Conservation (phyloP, 2,888 invertebrate species). For the Lypha dubia region DNA sequence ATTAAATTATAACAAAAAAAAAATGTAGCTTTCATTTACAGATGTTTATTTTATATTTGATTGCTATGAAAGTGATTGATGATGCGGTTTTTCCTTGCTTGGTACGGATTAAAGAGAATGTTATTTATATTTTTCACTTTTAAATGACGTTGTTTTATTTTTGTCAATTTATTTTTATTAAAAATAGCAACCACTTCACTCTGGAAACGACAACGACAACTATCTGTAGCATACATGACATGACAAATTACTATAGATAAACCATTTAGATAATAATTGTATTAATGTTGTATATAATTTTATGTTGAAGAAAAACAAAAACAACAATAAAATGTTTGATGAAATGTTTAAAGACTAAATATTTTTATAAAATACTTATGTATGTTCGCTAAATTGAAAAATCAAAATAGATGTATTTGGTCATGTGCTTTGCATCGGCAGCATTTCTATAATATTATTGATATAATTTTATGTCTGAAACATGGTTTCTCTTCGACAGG, state of each 20-base stretch:
- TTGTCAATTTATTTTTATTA: constrained; percentile 47
- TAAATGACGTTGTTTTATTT: constrained; percentile 1
- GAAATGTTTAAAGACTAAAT: no score
- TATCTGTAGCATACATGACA: constrained; percentile 25
- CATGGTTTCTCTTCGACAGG: no score
- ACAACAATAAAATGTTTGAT: no score
- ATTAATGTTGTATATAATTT: neutral
- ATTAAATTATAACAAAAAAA: constrained; percentile 5
- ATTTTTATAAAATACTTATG: no score
- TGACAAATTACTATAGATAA: constrained; percentile 44
- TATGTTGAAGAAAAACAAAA: neutral
- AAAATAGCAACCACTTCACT: constrained; percentile 6
- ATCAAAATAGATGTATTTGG: no score
- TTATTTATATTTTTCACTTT: constrained; percentile 15
- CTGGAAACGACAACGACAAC: neutral
- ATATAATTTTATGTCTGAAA: no score
- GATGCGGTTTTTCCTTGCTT: constrained; percentile 17
- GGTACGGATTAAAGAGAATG: neutral
- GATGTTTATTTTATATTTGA: constrained; percentile 47
- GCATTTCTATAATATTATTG: no score
- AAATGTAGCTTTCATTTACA: constrained; percentile 45
- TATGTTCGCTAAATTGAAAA: no score
- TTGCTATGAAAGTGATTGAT: constrained; percentile 63
- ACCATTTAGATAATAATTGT: neutral
- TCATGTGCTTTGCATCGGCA: no score